Evolutionary conservation across 2,888 invertebrate genomes (phyloP).

Genomic region (Cryptus viduatorius): DNA sequence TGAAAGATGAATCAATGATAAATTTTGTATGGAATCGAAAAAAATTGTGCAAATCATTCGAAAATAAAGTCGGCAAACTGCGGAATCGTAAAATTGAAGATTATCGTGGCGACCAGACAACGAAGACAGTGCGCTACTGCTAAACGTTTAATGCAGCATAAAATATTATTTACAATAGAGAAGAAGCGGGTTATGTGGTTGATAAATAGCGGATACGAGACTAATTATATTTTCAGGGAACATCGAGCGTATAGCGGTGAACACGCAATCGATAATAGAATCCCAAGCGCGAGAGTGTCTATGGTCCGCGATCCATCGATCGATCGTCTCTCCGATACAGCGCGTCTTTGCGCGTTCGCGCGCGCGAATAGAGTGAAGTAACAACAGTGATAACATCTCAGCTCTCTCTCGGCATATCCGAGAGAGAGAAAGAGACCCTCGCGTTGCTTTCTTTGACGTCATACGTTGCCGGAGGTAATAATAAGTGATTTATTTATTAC

Average conservation of each 20-base stretch:
- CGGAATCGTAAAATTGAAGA: no score
- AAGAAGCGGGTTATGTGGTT: neutral
- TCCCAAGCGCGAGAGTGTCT: neutral
- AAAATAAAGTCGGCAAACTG: no score
- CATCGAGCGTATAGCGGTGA: conserved; percentile 14
- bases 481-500: conserved; percentile 62
- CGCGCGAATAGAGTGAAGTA: conserved; percentile 32
- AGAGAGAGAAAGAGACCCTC: conserved; percentile 39
- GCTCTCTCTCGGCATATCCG: conserved; percentile 51
- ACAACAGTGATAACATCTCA: conserved; percentile 57
- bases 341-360: conserved; percentile 6
- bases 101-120: neutral
- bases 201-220: conserved; percentile 7
- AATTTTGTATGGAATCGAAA: no score
- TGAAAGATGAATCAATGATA: no score
- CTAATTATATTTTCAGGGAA: conserved; percentile 56
- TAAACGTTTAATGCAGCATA: neutral
- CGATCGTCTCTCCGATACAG: neutral
- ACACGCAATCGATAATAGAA: conserved; percentile 46
- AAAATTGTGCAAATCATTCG: no score
- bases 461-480: conserved; percentile 50
- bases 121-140: neutral
- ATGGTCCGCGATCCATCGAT: conserved; percentile 56
- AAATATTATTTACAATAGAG: neutral
- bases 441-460: conserved; percentile 54